Conservation (phyloP, 2,797 vertebrate genomes). For the Antrozous pallidus region DNA sequence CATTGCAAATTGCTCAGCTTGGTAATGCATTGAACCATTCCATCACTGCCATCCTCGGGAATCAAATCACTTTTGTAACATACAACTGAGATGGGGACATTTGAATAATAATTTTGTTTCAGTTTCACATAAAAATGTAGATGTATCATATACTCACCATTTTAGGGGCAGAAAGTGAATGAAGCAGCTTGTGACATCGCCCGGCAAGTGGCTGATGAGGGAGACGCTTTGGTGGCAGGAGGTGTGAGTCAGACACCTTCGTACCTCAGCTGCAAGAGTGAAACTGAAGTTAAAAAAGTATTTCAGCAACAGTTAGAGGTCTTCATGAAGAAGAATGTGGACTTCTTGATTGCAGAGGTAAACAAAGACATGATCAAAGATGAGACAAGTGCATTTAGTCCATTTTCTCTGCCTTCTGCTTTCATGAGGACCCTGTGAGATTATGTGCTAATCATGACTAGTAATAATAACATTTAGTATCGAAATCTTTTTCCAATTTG, state of each 20-base stretch:
- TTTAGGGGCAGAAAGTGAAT: constrained; percentile 91
- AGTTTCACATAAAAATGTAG: neutral
- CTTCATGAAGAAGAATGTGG: constrained; percentile 93
- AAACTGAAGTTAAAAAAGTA: constrained; percentile 90
- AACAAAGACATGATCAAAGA: constrained; percentile 6
- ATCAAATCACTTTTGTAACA: neutral
- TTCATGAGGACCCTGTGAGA: neutral
- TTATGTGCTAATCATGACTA: neutral
- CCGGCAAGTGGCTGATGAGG: constrained; percentile 91
- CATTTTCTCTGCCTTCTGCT: neutral
- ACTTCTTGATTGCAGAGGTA: constrained; percentile 98
- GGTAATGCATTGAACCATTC: neutral
- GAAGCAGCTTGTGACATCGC: constrained; percentile 97
- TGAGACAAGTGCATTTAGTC: neutral
- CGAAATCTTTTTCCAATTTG: neutral
- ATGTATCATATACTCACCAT: neutral
- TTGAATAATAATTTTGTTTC: neutral
- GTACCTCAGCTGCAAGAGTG: constrained; percentile 94
- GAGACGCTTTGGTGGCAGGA: constrained; percentile 93
- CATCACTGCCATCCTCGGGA: neutral
- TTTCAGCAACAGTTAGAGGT: constrained; percentile 92
- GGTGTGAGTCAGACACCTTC: constrained; percentile 96
- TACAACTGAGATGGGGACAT: neutral
- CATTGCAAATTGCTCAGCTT: neutral
- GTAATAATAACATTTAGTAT: neutral